Percentiles rank a stretch among this genome's conserved stretches.
Evolutionary conservation across 1,140 invertebrate species (phyloP).

Genomic region (Pogonognathellus flavescens): DNA sequence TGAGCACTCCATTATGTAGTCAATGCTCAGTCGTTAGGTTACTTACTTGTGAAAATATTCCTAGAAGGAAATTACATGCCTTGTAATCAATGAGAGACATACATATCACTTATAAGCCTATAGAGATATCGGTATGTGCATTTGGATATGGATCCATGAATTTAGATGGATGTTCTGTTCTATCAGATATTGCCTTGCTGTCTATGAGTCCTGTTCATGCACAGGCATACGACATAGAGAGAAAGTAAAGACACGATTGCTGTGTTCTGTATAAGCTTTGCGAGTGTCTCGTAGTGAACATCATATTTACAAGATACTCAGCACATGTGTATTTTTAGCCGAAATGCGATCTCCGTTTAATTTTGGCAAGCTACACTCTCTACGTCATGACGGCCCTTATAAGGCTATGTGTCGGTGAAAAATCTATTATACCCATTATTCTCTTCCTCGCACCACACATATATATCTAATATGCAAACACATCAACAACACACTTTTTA

Average conservation of each 20-base stretch:
- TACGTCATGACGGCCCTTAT: slow-evolving; percentile 62
- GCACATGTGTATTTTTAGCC: slow-evolving; percentile 65
- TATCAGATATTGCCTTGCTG: too few relatives aligned
- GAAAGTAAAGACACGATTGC: slow-evolving; percentile 18
- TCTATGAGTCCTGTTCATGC: neutral
- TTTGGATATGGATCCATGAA: too few relatives aligned
- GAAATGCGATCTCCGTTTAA: slow-evolving; percentile 66
- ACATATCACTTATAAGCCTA: too few relatives aligned
- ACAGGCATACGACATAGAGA: slow-evolving; percentile 3
- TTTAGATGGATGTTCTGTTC: too few relatives aligned
- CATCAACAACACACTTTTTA: too few relatives aligned
- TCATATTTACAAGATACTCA: slow-evolving; percentile 42
- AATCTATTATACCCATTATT: slow-evolving; percentile 42
- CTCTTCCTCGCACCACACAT: slow-evolving; percentile 16
- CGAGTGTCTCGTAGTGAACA: slow-evolving; percentile 3
- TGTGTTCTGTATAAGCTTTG: slow-evolving; percentile 7
- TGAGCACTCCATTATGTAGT: slow-evolving; percentile 4
- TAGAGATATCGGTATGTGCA: too few relatives aligned
- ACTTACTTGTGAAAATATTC: slow-evolving; percentile 36
- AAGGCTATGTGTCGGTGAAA: slow-evolving; percentile 60
- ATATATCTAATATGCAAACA: too few relatives aligned
- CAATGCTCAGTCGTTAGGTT: neutral
- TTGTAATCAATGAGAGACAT: neutral
- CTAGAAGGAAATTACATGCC: slow-evolving; percentile 30
- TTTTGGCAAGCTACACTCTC: slow-evolving; percentile 65